phyloP scores from a whole-genome alignment of 1,140 invertebrate species.

The Hormaphis cornu region DNA sequence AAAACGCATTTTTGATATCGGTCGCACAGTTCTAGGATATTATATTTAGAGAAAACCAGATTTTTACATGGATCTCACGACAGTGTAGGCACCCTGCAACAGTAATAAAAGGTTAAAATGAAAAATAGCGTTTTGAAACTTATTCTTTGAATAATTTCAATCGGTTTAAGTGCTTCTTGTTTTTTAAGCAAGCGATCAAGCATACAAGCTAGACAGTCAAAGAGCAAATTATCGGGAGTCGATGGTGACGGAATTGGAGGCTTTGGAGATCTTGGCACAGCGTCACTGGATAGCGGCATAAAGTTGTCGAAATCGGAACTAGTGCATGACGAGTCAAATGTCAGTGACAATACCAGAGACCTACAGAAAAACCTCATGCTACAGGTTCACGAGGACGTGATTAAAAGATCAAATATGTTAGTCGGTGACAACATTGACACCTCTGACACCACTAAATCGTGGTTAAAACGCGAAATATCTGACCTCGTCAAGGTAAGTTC shows the following conservation, averaged over 20 bases:
- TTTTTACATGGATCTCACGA: too few species aligned
- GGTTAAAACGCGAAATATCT: neutral
- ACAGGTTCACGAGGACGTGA: neutral
- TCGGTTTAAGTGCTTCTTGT: too few species aligned
- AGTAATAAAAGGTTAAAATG: too few species aligned
- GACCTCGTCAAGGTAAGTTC: neutral
- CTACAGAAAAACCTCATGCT: neutral
- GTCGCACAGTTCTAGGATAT: too few species aligned
- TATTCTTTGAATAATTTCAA: too few species aligned
- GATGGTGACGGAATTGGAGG: neutral
- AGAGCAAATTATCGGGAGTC: neutral
- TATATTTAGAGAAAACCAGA: too few species aligned
- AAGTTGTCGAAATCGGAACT: neutral
- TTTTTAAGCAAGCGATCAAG: too few species aligned
- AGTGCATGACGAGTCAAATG: neutral
- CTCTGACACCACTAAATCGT: neutral
- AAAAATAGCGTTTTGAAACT: too few species aligned
- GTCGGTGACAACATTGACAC: neutral
- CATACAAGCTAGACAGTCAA: neutral
- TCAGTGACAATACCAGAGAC: conserved; percentile 6
- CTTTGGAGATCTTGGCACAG: neutral
- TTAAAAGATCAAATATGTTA: neutral
- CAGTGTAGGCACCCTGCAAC: too few species aligned
- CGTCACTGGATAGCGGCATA: too few species aligned
- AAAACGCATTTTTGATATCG: too few species aligned